A percentile compares a stretch with the other conserved stretches of the same genome.
Conservation (phyloP, 2,113 vertebrate genomes). For the Boulengeromyrus knoepffleri region DNA sequence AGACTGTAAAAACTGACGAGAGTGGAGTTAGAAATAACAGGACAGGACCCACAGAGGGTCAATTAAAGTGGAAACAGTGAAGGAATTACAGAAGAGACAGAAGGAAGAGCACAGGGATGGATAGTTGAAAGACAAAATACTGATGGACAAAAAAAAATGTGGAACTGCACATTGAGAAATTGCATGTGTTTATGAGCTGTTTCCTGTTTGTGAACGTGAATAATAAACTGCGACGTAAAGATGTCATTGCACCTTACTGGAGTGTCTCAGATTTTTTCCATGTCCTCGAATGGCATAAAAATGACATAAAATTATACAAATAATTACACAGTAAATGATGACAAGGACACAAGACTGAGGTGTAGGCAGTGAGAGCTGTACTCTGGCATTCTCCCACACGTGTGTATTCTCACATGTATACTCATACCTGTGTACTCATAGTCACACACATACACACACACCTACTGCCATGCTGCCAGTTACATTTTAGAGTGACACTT, state of each 20-base stretch:
- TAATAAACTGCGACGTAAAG: background rate
- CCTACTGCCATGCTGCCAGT: background rate
- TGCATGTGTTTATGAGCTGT: background rate
- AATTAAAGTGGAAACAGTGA: background rate
- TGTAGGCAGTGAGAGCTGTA: background rate
- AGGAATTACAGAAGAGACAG: background rate
- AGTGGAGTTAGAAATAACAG: background rate
- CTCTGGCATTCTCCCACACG: background rate
- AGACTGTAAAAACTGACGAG: background rate
- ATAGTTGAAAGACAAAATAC: background rate
- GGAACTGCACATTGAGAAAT: background rate
- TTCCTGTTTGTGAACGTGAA: background rate
- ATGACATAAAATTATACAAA: background rate
- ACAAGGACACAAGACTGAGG: background rate
- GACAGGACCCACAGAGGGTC: background rate
- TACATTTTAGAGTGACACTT: background rate
- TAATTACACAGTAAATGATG: background rate
- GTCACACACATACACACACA: background rate
- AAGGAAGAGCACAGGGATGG: background rate
- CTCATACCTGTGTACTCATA: background rate
- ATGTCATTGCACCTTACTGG: background rate
- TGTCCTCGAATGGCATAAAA: background rate
- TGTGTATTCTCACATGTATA: background rate
- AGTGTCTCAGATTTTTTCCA: background rate
- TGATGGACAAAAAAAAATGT: slow-evolving; percentile 2